These are phyloP conservation scores for Orbicella faveolata DNA, from an alignment of 64 coral and sea anemone species.

Conservation along the genomic window DNA sequence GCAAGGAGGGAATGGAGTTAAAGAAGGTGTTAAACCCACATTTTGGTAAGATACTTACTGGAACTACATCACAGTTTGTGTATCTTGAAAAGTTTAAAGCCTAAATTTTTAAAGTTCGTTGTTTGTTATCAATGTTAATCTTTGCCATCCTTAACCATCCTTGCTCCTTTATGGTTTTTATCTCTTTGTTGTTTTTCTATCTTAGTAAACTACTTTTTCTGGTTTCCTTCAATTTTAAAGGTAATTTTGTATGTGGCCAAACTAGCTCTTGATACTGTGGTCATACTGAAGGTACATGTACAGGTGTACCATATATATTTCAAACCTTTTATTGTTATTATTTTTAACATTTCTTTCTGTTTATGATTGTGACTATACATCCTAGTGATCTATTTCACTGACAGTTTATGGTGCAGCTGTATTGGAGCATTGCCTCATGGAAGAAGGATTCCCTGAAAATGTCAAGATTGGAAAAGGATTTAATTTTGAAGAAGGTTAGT, in stretches of 20 bases:
- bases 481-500: slow-evolving; percentile 70
- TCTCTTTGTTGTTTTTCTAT: too few species aligned
- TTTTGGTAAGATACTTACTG: slow-evolving; percentile 66
- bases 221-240: too few species aligned
- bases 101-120: too few species aligned
- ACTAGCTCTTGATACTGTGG: too few species aligned
- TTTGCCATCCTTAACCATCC: too few species aligned
- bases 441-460: slow-evolving; percentile 72
- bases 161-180: too few species aligned
- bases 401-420: slow-evolving; percentile 93
- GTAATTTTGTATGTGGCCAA: neutral
- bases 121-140: neutral
- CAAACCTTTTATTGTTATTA: too few species aligned
- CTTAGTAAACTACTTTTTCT: too few species aligned
- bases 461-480: slow-evolving; percentile 70
- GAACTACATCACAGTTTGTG: neutral
- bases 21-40: slow-evolving; percentile 92
- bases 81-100: neutral
- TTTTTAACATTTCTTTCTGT: neutral
- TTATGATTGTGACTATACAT: neutral
- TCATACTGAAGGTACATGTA: too few species aligned
- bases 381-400: neutral
- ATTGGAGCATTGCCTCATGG: slow-evolving; percentile 83
- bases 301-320: too few species aligned
- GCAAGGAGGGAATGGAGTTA: slow-evolving; percentile 70